phyloP scores from a whole-genome alignment of 30 jellyfish, hydroid and myxozoan species.

The Turritopsis rubra region DNA sequence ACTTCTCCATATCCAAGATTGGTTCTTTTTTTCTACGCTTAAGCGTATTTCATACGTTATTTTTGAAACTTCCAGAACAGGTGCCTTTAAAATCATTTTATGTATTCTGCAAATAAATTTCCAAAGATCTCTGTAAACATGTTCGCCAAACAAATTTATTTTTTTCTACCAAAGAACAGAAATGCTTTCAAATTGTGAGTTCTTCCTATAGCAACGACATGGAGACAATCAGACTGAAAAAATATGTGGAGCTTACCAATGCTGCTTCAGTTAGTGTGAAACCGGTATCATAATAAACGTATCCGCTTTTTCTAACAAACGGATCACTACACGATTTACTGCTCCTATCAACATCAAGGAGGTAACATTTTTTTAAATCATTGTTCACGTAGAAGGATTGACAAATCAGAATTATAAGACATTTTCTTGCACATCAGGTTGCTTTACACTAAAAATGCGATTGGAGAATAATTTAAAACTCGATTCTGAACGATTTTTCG shows the following conservation, averaged over 20 bases:
- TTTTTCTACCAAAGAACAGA: too few relatives aligned
- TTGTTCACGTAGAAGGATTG: not conserved
- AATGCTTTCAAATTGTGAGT: too few relatives aligned
- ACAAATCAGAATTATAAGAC: not conserved
- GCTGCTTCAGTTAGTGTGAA: not conserved
- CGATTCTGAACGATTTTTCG: not conserved
- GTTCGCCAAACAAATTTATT: too few relatives aligned
- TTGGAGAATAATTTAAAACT: not conserved
- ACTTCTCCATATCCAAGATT: too few relatives aligned
- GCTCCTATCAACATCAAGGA: not conserved
- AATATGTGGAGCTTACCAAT: not conserved
- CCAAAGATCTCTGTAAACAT: too few relatives aligned
- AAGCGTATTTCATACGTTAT: too few relatives aligned
- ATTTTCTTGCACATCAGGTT: not conserved
- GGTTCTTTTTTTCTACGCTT: too few relatives aligned
- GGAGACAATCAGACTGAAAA: not conserved
- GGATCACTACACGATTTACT: not conserved
- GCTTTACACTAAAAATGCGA: not conserved
- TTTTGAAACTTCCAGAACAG: too few relatives aligned
- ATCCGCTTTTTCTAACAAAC: not conserved
- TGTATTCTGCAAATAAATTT: too few relatives aligned
- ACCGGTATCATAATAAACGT: not conserved
- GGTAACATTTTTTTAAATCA: not conserved
- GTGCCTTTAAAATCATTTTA: too few relatives aligned
- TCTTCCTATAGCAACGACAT: too few relatives aligned